A percentile compares a stretch with the other conserved stretches of the same genome.
phyloP scores from a whole-genome alignment of 1,140 invertebrate species.

The Drosophila neocordata region DNA sequence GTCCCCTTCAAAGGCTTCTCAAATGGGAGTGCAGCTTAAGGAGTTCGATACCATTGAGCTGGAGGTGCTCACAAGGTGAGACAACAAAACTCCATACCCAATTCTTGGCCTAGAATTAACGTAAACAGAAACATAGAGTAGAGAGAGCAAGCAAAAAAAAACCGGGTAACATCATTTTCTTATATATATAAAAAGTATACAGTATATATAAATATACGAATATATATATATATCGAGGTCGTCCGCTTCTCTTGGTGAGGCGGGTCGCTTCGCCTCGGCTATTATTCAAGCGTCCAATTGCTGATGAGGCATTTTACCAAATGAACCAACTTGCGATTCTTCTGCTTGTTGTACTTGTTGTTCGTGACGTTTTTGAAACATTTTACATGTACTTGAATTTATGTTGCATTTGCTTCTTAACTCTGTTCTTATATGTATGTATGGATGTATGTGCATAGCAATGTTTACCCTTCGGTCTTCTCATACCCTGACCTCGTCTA shows the following conservation, averaged over 20 bases:
- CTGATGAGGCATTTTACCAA: constrained; percentile 66
- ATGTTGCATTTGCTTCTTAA: constrained; percentile 33
- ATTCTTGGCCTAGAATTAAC: constrained; percentile 72
- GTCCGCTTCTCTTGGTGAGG: constrained; percentile 2
- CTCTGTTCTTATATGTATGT: constrained; percentile 11
- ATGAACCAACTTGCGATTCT: constrained; percentile 23
- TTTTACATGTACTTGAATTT: constrained; percentile 63
- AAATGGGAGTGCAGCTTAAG: constrained; percentile 84
- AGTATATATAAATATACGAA: background rate
- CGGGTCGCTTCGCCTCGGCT: constrained; percentile 32
- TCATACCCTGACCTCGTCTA: constrained; percentile 51
- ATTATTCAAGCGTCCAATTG: constrained; percentile 56
- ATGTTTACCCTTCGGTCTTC: constrained; percentile 75
- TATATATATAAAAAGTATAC: background rate
- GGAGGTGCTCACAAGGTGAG: constrained; percentile 88
- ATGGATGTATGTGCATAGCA: constrained; percentile 32
- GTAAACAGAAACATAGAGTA: constrained; percentile 59
- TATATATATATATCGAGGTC: constrained; percentile 60
- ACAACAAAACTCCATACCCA: constrained; percentile 48
- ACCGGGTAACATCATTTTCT: constrained; percentile 72
- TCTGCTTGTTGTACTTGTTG: constrained; percentile 50
- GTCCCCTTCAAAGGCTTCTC: constrained; percentile 81
- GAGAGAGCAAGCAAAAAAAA: constrained; percentile 40
- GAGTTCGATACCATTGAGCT: constrained; percentile 89
- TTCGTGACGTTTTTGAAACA: constrained; percentile 70